Evolutionary conservation across 2,888 invertebrate genomes (phyloP).

Genomic region (Drosophila siamana): DNA sequence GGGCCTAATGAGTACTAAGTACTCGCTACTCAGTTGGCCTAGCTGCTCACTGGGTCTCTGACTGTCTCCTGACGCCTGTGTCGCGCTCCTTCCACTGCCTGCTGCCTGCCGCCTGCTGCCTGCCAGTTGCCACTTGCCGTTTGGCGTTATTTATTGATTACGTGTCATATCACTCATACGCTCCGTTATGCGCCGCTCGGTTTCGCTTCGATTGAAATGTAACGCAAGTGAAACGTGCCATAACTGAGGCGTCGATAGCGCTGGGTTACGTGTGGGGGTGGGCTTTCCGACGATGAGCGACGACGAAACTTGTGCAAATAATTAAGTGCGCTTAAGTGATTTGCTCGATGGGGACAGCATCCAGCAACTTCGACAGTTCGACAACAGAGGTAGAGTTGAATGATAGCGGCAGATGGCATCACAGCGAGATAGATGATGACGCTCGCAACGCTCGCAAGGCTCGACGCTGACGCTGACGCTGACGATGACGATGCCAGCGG

Average conservation of each 20-base stretch:
- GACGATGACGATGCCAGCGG: conserved; percentile 55
- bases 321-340: conserved; percentile 81
- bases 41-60: conserved; percentile 8
- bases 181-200: conserved; percentile 51
- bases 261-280: neutral
- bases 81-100: neutral
- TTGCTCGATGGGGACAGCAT: conserved; percentile 49
- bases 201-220: conserved; percentile 65
- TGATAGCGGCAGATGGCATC: neutral
- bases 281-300: too few relatives aligned
- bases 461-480: conserved; percentile 21
- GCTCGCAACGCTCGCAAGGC: too few relatives aligned
- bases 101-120: neutral
- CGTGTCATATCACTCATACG: conserved; percentile 80
- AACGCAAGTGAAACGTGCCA: conserved; percentile 63
- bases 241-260: conserved; percentile 11
- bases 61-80: neutral
- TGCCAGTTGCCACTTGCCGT: conserved; percentile 34
- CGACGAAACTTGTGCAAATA: conserved; percentile 74
- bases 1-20: conserved; percentile 59
- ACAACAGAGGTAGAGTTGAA: neutral
- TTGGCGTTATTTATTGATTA: conserved; percentile 76
- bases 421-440: too few relatives aligned
- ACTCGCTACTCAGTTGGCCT: conserved; percentile 39
- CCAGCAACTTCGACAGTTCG: neutral